A percentile compares a stretch with the other conserved stretches of the same genome.
Conservation (phyloP, 2,113 vertebrate genomes). For the Lonchura striata region DNA sequence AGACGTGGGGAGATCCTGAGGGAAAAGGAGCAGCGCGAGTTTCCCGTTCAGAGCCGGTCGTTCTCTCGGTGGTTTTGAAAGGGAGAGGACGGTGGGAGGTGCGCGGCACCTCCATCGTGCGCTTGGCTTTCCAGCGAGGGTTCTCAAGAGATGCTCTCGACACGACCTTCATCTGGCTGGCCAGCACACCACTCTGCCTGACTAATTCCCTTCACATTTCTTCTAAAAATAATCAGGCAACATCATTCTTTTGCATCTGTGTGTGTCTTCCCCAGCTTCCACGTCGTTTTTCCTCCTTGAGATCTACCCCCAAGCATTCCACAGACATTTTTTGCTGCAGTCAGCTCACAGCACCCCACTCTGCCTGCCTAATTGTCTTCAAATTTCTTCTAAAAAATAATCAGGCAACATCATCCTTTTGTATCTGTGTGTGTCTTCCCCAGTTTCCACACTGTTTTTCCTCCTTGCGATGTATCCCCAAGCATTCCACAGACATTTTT, state of each 20-base stretch:
- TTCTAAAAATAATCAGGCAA: neutral
- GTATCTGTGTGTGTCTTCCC: neutral
- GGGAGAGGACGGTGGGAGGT: neutral
- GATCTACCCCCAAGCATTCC: neutral
- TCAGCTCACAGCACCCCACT: neutral
- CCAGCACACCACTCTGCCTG: neutral
- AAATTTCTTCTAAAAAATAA: neutral
- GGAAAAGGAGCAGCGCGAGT: accelerated
- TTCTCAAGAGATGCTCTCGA: neutral
- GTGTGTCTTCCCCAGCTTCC: neutral
- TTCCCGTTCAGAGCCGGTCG: neutral
- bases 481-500: neutral
- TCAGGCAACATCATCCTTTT: neutral
- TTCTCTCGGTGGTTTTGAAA: neutral
- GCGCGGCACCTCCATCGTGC: accelerated
- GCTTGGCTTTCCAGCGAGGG: neutral
- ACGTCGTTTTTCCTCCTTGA: neutral
- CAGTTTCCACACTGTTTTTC: neutral
- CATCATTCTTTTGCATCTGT: neutral
- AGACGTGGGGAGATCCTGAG: neutral
- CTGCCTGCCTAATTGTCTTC: neutral
- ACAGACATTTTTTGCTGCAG: neutral
- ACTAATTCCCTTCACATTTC: neutral
- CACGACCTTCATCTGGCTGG: neutral
- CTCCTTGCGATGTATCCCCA: neutral